phyloP scores from a whole-genome alignment of 2,797 vertebrate species.

The Allobates femoralis region DNA sequence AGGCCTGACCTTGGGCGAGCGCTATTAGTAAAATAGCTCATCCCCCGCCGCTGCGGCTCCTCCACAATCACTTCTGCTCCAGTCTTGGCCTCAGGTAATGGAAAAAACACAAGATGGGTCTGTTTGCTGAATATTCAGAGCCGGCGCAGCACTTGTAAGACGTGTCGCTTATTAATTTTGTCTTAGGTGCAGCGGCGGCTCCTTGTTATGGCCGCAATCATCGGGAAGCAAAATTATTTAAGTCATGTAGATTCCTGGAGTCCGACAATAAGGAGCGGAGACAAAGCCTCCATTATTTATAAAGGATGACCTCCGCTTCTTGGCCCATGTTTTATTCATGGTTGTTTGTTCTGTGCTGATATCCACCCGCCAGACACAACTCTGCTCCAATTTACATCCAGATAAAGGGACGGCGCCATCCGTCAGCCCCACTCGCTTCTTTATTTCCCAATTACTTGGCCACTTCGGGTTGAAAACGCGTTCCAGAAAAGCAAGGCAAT shows the following conservation, averaged over 20 bases:
- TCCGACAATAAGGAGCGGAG: constrained; percentile 4
- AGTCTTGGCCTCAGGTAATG: constrained; percentile 23
- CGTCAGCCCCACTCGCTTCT: constrained; percentile 40
- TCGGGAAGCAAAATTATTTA: constrained; percentile 23
- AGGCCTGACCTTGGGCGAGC: constrained; percentile 17
- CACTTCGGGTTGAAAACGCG: neutral
- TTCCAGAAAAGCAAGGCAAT: neutral
- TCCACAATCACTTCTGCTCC: constrained; percentile 14
- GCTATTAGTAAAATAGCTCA: neutral
- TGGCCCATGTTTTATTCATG: constrained; percentile 60
- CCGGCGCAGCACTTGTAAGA: neutral
- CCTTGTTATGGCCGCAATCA: constrained; percentile 6
- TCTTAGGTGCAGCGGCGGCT: neutral
- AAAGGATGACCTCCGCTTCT: constrained; percentile 49
- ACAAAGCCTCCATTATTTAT: constrained; percentile 56
- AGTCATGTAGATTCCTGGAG: constrained; percentile 26
- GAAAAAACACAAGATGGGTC: constrained; percentile 24
- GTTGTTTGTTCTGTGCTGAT: constrained; percentile 39
- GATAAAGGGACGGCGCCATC: constrained; percentile 48
- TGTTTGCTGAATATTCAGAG: constrained; percentile 24
- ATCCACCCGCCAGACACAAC: constrained; percentile 43
- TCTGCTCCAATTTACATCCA: constrained; percentile 55
- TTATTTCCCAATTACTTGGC: constrained; percentile 56
- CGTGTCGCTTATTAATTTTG: neutral
- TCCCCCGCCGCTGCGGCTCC: neutral